Evolutionary conservation across 2,113 vertebrate genomes (phyloP), one percentile per base, ranked within the genome.

Genomic region (Cephalopterus ornatus): DNA sequence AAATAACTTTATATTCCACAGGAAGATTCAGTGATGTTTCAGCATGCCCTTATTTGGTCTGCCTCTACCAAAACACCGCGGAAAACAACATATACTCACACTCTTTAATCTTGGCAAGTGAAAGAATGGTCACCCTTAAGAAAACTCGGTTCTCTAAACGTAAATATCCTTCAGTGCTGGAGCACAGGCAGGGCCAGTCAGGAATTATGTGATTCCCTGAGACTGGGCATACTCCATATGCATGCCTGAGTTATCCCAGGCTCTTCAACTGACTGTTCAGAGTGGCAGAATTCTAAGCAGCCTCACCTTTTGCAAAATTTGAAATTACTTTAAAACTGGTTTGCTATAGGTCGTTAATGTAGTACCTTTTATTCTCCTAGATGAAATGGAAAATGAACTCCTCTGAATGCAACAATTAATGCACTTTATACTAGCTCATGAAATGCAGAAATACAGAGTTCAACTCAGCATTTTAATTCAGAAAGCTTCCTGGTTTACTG

Each of bases 401-500:
- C 37, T 68, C 8, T 62, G 53, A 78, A 68, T 1, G 2, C 32
- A 85, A 65, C 30, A 75, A 71, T 47, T 13, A 61, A 61, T 23
- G 33, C n/a, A 62, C 27, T 61, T 74, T 14, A n/a, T n/a, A 19
- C 19, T 33, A 41, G 27, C 32, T 12, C 56, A 76, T 59, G 50
- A 85, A 95, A 94, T 42, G 53, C 55, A 92, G 47, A 96, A 94
- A 86, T 21, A 32, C 21, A 12, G 17, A 71, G 12, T 23, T 62
- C 42, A 83, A 26, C 18, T 88, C 73, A 72, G 62, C 37, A 68
- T 62, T 94, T 91, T 53, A 75, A 85, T 72, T 75, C 26, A 37
- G 47, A 94, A 63, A 49, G 17, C 68, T 85, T 97, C 89, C 87
- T 85, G 72, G 72, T 93, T 88, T 85, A 61, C 65, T 67, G 71